Conservation (phyloP, 2,888 invertebrate genomes). For the Cephus nigrinus region DNA sequence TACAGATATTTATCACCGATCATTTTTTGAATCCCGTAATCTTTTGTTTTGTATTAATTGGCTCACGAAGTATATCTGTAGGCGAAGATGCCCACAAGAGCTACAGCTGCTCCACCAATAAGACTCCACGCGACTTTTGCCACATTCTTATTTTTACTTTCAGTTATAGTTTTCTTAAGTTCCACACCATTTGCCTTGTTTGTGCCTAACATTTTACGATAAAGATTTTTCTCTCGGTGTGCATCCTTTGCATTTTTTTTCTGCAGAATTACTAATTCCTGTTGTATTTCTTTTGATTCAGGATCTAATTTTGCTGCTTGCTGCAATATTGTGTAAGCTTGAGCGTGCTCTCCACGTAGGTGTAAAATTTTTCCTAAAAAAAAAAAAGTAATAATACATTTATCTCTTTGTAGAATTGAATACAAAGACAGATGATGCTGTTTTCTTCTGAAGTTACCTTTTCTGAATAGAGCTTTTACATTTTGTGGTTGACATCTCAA, state of each 20-base stretch:
- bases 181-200: conserved; percentile 25
- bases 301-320: conserved; percentile 76
- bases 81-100: conserved; percentile 79
- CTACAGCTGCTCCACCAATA: conserved; percentile 74
- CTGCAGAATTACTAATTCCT: conserved; percentile 70
- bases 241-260: conserved; percentile 71
- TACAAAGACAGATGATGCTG: not conserved
- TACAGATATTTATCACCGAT: not conserved
- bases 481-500: conserved; percentile 87
- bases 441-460: conserved; percentile 72
- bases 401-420: conserved; percentile 3
- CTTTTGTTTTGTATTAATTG: not conserved
- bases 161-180: conserved; percentile 26
- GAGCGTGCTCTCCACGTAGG: conserved; percentile 76
- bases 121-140: conserved; percentile 75
- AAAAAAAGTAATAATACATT: conserved; percentile 20
- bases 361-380: conserved; percentile 71
- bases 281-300: conserved; percentile 71
- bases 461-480: conserved; percentile 90
- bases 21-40: not conserved
- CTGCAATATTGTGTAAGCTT: conserved; percentile 76
- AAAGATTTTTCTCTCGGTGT: conserved; percentile 74
- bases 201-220: conserved; percentile 75
- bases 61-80: conserved; percentile 73
- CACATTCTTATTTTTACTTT: conserved; percentile 42